Evolutionary conservation across 2,113 vertebrate species (phyloP).

Genomic region (Plecturocebus donacophilus): DNA sequence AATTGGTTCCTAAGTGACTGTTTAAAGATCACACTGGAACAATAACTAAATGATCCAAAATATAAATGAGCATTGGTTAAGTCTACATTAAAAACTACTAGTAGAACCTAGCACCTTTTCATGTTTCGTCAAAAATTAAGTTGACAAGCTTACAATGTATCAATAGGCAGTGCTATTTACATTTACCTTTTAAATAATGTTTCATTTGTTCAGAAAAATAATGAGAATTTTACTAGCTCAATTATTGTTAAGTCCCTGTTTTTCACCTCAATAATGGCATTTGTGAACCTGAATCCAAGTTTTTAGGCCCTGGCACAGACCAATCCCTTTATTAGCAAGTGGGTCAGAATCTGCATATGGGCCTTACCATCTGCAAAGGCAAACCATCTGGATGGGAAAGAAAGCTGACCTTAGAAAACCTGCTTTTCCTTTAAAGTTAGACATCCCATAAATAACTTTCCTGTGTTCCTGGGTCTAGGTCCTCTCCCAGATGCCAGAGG

Average conservation of each 20-base stretch:
- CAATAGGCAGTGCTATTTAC: not conserved
- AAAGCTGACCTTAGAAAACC: not conserved
- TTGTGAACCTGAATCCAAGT: not conserved
- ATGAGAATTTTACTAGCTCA: not conserved
- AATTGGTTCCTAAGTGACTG: not conserved
- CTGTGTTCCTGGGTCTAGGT: not conserved
- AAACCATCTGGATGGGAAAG: not conserved
- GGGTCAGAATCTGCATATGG: constrained; percentile 14
- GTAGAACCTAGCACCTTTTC: not conserved
- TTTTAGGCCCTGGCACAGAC: not conserved
- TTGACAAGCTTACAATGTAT: not conserved
- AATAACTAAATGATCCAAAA: not conserved
- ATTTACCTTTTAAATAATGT: not conserved
- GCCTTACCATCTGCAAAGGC: not conserved
- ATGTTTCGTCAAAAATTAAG: not conserved
- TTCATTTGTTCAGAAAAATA: not conserved
- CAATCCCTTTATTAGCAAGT: constrained; percentile 1
- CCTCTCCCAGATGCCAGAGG: not conserved
- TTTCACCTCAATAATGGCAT: constrained; percentile 14
- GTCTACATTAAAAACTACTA: not conserved
- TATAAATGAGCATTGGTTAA: not conserved
- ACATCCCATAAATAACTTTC: not conserved
- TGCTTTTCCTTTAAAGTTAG: not conserved
- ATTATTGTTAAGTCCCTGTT: not conserved
- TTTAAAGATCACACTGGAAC: not conserved